These are phyloP conservation scores for Rutpela maculata DNA, from an alignment of 2,888 invertebrate genomes.

Conservation along the genomic window DNA sequence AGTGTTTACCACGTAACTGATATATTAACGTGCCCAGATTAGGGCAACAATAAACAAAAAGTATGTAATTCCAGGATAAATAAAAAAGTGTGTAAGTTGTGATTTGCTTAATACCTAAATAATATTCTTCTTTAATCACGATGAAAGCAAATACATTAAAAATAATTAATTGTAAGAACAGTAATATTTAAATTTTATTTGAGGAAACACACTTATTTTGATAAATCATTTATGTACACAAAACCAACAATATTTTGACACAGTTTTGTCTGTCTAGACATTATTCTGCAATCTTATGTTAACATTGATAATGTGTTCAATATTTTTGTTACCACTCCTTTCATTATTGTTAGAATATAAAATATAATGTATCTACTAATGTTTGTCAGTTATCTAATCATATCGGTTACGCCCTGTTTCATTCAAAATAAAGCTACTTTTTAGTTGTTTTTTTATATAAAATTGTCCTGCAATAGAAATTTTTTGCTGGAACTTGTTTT, in stretches of 20 bases:
- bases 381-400: not conserved
- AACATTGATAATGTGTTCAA: not conserved
- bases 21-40: too few relatives aligned
- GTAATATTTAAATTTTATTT: too few relatives aligned
- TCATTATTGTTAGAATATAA: not conserved
- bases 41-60: too few relatives aligned
- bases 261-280: not conserved
- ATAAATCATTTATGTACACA: not conserved
- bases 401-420: not conserved
- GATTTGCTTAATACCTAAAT: too few relatives aligned
- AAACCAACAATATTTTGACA: not conserved
- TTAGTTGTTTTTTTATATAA: not conserved
- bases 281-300: not conserved
- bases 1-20: too few relatives aligned
- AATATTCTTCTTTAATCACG: too few relatives aligned
- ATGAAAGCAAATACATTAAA: too few relatives aligned
- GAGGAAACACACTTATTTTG: not conserved
- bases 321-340: constrained; percentile 4
- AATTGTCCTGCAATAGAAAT: too few relatives aligned
- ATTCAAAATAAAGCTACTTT: not conserved
- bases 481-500: too few relatives aligned
- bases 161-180: too few relatives aligned
- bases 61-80: too few relatives aligned
- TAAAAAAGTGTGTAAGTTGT: too few relatives aligned
- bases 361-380: not conserved